Evolutionary conservation across 2,888 invertebrate genomes (phyloP).

Genomic region (Harpalus rufipes): DNA sequence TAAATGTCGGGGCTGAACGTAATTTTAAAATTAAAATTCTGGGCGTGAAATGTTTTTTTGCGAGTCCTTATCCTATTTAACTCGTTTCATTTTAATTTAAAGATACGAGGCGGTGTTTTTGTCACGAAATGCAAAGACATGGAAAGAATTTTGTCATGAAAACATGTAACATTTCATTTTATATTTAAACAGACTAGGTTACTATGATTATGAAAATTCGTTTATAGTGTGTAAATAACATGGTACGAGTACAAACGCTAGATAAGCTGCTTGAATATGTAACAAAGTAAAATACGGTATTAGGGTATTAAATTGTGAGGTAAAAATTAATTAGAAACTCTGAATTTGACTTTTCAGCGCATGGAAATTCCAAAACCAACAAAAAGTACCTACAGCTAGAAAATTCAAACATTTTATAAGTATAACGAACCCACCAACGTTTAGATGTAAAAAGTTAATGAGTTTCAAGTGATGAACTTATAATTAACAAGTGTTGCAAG

Average conservation of each 20-base stretch:
- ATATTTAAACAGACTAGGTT: not conserved
- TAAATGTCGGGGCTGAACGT: conserved; percentile 21
- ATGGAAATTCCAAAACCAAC: conserved; percentile 19
- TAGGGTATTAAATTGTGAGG: conserved; percentile 13
- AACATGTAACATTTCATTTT: conserved; percentile 6
- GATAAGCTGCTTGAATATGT: not conserved
- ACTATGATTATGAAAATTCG: not conserved
- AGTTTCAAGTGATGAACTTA: conserved; percentile 66
- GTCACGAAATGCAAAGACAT: conserved; percentile 22
- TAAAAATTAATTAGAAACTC: conserved; percentile 33
- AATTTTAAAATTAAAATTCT: conserved; percentile 55
- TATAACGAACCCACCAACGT: conserved; percentile 28
- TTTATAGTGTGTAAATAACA: not conserved
- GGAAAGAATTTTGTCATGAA: conserved; percentile 18
- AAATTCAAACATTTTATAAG: conserved; percentile 51
- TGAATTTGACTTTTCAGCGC: conserved; percentile 19
- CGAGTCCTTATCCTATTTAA: conserved; percentile 43
- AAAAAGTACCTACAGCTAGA: conserved; percentile 21
- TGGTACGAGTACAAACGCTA: not conserved
- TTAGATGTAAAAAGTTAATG: conserved; percentile 63
- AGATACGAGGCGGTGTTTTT: conserved; percentile 17
- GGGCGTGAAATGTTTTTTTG: conserved; percentile 31
- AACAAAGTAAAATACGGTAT: conserved; percentile 11
- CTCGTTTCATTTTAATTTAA: conserved; percentile 46
- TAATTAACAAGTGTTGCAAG: conserved; percentile 67